Conservation (phyloP, 1,140 invertebrate genomes). For the Bombyx mori region DNA sequence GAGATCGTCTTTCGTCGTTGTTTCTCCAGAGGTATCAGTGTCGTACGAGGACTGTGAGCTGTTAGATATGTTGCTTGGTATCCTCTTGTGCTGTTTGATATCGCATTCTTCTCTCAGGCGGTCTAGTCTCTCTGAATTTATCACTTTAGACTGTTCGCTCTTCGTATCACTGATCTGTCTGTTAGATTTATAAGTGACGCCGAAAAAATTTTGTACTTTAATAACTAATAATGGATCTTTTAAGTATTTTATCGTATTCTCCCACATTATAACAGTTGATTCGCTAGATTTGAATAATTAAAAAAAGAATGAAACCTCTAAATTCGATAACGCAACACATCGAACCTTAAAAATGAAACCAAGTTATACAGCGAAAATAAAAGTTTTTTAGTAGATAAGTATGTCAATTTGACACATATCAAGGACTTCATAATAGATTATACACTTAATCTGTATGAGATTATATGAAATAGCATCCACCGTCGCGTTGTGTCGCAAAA, state of each 20-base stretch:
- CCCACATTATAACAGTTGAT: slow-evolving; percentile 41
- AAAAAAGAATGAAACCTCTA: too few species aligned
- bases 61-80: slow-evolving; percentile 45
- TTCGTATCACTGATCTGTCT: slow-evolving; percentile 25
- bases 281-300: too few species aligned
- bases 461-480: too few species aligned
- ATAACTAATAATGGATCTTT: slow-evolving; percentile 79
- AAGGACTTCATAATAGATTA: too few species aligned
- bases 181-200: slow-evolving; percentile 69
- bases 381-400: too few species aligned
- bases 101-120: slow-evolving; percentile 30
- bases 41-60: slow-evolving; percentile 49
- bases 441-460: too few species aligned
- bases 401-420: too few species aligned
- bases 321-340: too few species aligned
- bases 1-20: slow-evolving; percentile 30
- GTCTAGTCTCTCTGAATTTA: slow-evolving; percentile 40
- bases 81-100: slow-evolving; percentile 41
- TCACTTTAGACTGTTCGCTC: slow-evolving; percentile 18
- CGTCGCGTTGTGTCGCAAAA: too few species aligned
- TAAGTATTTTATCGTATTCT: slow-evolving; percentile 72
- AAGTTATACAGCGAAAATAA: too few species aligned
- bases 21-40: slow-evolving; percentile 47
- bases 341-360: too few species aligned
- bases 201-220: slow-evolving; percentile 81